phyloP scores from a whole-genome alignment of 35 echinoderm and acorn worm species.

The Ophioderma brevispina region DNA sequence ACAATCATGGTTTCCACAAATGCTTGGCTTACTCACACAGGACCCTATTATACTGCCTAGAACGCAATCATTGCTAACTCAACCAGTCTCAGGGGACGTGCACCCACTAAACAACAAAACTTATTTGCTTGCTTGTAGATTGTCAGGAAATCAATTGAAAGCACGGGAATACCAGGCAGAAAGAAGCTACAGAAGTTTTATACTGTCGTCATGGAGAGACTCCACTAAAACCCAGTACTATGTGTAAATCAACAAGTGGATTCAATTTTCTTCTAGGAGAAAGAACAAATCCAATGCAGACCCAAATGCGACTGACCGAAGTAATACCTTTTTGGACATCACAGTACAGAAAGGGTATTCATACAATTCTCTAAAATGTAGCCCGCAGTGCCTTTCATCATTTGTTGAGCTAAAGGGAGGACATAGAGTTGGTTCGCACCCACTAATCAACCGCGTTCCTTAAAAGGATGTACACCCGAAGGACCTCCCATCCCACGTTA shows the following conservation, averaged over 20 bases:
- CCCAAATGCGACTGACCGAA: slow-evolving; percentile 21
- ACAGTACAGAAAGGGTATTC: not conserved
- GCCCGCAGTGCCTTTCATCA: slow-evolving; percentile 50
- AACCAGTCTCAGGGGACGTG: slow-evolving; percentile 12
- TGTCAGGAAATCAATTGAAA: slow-evolving; percentile 62
- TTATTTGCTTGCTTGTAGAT: slow-evolving; percentile 58
- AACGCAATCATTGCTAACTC: not conserved
- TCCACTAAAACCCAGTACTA: slow-evolving; percentile 60
- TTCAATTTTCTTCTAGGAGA: slow-evolving; percentile 49
- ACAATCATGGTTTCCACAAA: slow-evolving; percentile 69
- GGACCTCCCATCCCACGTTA: slow-evolving; percentile 56
- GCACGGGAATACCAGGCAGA: slow-evolving; percentile 41
- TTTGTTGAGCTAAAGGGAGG: slow-evolving; percentile 24
- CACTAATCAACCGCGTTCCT: slow-evolving; percentile 49
- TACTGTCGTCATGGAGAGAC: slow-evolving; percentile 62
- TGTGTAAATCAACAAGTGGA: slow-evolving; percentile 53
- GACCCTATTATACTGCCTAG: slow-evolving; percentile 7
- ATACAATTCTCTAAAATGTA: slow-evolving; percentile 57
- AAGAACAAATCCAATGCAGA: slow-evolving; percentile 40
- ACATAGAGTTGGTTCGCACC: slow-evolving; percentile 41
- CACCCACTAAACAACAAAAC: slow-evolving; percentile 28
- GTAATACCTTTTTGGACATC: slow-evolving; percentile 7
- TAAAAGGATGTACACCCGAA: slow-evolving; percentile 58
- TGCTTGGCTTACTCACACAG: slow-evolving; percentile 41
- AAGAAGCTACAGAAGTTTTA: slow-evolving; percentile 50